phyloP scores from a whole-genome alignment of 2,888 invertebrate species.

The Hirtodrosophila trivittata region DNA sequence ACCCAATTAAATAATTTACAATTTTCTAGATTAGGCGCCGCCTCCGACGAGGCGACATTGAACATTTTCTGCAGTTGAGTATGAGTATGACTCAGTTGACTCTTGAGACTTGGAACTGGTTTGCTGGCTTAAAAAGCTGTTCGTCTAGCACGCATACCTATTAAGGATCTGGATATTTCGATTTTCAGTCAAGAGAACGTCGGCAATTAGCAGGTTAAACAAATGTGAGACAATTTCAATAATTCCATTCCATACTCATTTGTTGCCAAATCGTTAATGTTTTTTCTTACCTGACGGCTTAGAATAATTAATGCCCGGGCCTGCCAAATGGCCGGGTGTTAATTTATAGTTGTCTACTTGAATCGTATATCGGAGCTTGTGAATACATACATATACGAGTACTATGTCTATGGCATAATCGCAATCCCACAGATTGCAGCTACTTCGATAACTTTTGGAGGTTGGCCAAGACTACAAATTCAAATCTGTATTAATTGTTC shows the following conservation, averaged over 20 bases:
- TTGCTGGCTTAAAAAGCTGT: conserved; percentile 47
- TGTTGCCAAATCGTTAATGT: conserved; percentile 42
- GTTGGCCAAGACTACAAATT: too few relatives aligned
- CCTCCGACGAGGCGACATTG: conserved; percentile 65
- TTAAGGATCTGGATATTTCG: conserved; percentile 52
- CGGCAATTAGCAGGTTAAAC: conserved; percentile 62
- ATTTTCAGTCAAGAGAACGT: conserved; percentile 38
- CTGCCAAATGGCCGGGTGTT: conserved; percentile 61
- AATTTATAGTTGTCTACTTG: conserved; percentile 72
- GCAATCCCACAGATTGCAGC: conserved; percentile 41
- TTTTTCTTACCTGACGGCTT: conserved; percentile 34
- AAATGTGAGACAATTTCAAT: conserved; percentile 70
- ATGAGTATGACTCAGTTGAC: conserved; percentile 42
- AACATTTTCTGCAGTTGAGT: conserved; percentile 27
- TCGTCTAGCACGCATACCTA: conserved; percentile 55
- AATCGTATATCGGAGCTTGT: conserved; percentile 48
- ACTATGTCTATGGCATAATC: conserved; percentile 60
- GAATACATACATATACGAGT: conserved; percentile 34
- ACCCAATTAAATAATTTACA: conserved; percentile 75
- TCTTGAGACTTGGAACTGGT: conserved; percentile 69
- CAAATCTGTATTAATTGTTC: conserved; percentile 55
- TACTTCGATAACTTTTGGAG: conserved; percentile 36
- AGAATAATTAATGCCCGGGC: conserved; percentile 68
- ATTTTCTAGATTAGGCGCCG: conserved; percentile 75
- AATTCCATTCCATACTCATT: conserved; percentile 49